phyloP scores from a whole-genome alignment of 2,113 vertebrate genomes.

The Axis porcinus region DNA sequence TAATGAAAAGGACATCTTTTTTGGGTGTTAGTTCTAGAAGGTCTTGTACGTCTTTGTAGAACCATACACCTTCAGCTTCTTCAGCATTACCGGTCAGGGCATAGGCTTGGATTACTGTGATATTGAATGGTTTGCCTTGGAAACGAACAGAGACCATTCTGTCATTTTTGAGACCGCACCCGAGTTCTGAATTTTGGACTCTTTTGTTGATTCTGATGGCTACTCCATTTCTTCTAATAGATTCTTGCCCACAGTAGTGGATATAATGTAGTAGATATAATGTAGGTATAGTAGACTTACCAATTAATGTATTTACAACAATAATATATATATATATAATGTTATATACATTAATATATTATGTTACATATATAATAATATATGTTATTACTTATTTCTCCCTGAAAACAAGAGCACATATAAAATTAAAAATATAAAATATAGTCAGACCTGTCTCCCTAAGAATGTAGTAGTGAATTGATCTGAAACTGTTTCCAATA shows the following conservation, averaged over 20 bases:
- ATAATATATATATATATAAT: neutral
- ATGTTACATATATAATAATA: neutral
- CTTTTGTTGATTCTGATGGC: neutral
- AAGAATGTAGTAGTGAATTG: neutral
- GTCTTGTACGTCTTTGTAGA: neutral
- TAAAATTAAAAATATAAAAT: neutral
- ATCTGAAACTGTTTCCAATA: neutral
- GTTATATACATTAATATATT: neutral
- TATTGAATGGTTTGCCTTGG: neutral
- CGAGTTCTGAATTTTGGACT: fast-evolving
- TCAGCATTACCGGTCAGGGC: neutral
- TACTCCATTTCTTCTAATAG: neutral
- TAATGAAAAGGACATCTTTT: neutral
- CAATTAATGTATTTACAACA: neutral
- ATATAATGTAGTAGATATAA: neutral
- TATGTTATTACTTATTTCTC: neutral
- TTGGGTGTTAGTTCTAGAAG: neutral
- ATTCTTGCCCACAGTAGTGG: neutral
- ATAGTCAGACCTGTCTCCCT: neutral
- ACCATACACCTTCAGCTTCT: neutral
- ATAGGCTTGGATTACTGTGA: neutral
- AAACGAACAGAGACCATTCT: neutral
- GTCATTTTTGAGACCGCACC: neutral
- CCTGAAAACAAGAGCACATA: neutral
- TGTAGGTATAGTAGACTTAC: neutral